Percentiles rank a stretch among this genome's conserved stretches.
phyloP scores from a whole-genome alignment of 2,888 invertebrate genomes.

The Melolontha melolontha region DNA sequence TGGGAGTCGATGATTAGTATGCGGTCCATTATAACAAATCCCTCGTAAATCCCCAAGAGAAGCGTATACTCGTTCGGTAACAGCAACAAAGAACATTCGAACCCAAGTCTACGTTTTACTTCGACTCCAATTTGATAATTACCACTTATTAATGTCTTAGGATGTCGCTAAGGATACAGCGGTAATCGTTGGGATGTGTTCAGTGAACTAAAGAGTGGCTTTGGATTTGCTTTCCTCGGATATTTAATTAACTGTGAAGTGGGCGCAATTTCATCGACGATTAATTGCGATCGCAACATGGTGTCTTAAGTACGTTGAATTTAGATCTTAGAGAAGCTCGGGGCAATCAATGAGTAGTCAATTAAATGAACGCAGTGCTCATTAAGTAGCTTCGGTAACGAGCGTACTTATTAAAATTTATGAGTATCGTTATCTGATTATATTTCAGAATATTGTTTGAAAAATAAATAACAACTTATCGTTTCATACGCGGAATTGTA shows the following conservation, averaged over 20 bases:
- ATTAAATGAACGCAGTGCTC: slow-evolving; percentile 12
- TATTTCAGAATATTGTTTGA: too few relatives aligned
- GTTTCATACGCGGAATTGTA: too few relatives aligned
- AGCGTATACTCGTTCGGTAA: slow-evolving; percentile 4
- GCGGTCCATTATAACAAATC: slow-evolving; percentile 36
- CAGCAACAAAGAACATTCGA: slow-evolving; percentile 37
- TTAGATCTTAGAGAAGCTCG: background rate
- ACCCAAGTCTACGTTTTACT: slow-evolving; percentile 27
- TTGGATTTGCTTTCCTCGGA: slow-evolving; percentile 35
- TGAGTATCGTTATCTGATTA: too few relatives aligned
- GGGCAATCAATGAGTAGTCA: background rate
- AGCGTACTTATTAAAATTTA: background rate
- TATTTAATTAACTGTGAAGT: slow-evolving; percentile 48
- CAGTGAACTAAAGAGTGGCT: slow-evolving; percentile 25
- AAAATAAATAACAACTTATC: too few relatives aligned
- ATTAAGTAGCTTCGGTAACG: background rate
- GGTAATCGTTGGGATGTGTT: slow-evolving; percentile 54
- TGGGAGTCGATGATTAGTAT: slow-evolving; percentile 29
- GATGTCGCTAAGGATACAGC: slow-evolving; percentile 61
- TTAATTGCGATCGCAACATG: slow-evolving; percentile 28
- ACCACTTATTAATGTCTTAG: slow-evolving; percentile 62
- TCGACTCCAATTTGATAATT: slow-evolving; percentile 60
- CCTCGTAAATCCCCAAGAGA: slow-evolving; percentile 14
- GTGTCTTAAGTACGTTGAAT: background rate
- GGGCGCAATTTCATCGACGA: slow-evolving; percentile 41